Evolutionary conservation across 2,888 invertebrate genomes (phyloP).

Genomic region (Eubasilissa splendida): DNA sequence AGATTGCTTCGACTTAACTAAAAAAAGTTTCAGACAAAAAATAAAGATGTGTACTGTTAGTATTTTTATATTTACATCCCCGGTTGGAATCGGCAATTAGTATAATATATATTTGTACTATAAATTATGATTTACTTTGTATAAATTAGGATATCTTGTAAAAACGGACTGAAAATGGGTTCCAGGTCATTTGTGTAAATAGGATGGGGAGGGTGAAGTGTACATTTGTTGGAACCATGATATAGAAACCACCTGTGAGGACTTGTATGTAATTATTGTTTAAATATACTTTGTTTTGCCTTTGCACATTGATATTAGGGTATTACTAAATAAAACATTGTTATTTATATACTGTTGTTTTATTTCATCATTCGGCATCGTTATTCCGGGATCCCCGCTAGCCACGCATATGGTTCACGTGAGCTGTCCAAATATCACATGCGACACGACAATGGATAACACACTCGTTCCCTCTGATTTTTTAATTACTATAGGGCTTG

Average conservation of each 20-base stretch:
- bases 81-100: background rate
- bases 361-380: background rate
- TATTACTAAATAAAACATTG: constrained; percentile 35
- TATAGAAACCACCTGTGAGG: too few species aligned
- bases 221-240: background rate
- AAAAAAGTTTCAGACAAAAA: background rate
- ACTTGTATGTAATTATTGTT: constrained; percentile 12
- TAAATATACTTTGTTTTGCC: constrained; percentile 34
- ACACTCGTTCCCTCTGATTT: too few species aligned
- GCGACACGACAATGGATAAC: too few species aligned
- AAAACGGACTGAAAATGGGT: too few species aligned
- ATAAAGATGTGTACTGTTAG: background rate
- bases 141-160: background rate
- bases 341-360: constrained; percentile 47
- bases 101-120: constrained; percentile 17
- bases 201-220: background rate
- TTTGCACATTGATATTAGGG: constrained; percentile 48
- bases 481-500: too few species aligned
- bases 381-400: background rate
- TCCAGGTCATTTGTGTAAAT: background rate
- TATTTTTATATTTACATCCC: constrained; percentile 11
- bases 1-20: constrained; percentile 1
- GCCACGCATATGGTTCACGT: too few species aligned
- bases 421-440: too few species aligned
- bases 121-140: background rate